These are phyloP conservation scores for Octopus sinensis DNA, from an alignment of 1,140 invertebrate genomes.

Conservation along the genomic window DNA sequence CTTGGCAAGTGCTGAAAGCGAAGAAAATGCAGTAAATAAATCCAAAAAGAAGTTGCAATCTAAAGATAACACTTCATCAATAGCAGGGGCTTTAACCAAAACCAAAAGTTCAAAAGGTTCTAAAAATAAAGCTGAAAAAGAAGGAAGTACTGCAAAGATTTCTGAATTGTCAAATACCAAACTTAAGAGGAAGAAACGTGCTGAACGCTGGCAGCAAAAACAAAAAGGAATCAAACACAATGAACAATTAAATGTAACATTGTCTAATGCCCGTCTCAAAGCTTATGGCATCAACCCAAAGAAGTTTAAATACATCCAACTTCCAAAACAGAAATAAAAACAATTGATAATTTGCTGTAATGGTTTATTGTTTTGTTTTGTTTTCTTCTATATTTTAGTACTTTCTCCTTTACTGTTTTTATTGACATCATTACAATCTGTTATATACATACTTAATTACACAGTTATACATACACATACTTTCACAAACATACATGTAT, in stretches of 20 bases:
- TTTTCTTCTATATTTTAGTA: too few species aligned
- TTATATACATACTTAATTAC: too few species aligned
- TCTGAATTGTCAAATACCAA: conserved; percentile 23
- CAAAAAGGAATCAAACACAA: conserved; percentile 33
- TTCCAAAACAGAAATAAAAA: conserved; percentile 14
- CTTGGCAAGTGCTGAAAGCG: background rate
- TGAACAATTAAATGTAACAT: conserved; percentile 25
- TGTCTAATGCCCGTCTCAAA: conserved; percentile 73
- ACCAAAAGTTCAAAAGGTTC: conserved; percentile 35
- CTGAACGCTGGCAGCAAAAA: conserved; percentile 37
- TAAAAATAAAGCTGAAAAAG: background rate
- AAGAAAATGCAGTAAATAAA: conserved; percentile 18
- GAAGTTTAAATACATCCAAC: conserved; percentile 65
- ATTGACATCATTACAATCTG: too few species aligned
- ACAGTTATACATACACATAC: too few species aligned
- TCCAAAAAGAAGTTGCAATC: conserved; percentile 19
- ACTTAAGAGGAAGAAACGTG: conserved; percentile 27
- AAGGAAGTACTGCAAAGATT: background rate
- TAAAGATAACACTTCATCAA: conserved; percentile 24
- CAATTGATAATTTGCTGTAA: too few species aligned
- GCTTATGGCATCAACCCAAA: conserved; percentile 90
- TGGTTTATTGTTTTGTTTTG: too few species aligned
- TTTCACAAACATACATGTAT: too few species aligned
- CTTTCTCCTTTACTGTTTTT: too few species aligned
- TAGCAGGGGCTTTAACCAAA: conserved; percentile 33